phyloP scores from a whole-genome alignment of 2,797 vertebrate species.

The Hylomyscus alleni region DNA sequence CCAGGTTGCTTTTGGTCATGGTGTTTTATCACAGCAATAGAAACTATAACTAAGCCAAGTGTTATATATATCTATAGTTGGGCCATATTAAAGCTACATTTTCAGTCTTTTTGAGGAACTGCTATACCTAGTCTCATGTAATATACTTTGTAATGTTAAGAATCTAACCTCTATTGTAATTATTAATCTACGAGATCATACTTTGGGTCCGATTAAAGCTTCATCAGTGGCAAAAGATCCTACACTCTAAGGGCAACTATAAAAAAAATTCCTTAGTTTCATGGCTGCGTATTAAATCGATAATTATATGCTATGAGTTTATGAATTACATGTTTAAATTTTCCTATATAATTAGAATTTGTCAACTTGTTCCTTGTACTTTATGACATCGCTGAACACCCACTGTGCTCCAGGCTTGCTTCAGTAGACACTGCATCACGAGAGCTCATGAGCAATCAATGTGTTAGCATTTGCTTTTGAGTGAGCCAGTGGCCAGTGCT shows the following conservation, averaged over 20 bases:
- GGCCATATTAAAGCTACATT: not conserved
- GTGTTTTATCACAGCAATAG: not conserved
- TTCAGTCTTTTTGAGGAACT: not conserved
- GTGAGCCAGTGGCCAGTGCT: not conserved
- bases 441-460: not conserved
- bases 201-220: conserved; percentile 8
- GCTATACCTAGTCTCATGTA: not conserved
- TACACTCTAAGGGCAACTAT: not conserved
- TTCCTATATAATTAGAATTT: not conserved
- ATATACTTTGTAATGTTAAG: not conserved
- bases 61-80: not conserved
- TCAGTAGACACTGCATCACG: not conserved
- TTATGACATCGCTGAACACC: not conserved
- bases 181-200: not conserved
- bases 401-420: not conserved
- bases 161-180: conserved; percentile 10
- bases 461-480: not conserved
- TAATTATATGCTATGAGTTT: not conserved
- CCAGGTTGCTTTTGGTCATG: not conserved
- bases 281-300: not conserved
- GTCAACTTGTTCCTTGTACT: not conserved
- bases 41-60: not conserved
- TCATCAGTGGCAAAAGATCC: not conserved
- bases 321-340: conserved; percentile 12
- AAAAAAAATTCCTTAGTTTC: not conserved